A percentile compares a stretch with the other conserved stretches of the same genome.
These are phyloP conservation scores for Phytoseiulus persimilis DNA, from an alignment of 2,888 invertebrate species.

Conservation along the genomic window DNA sequence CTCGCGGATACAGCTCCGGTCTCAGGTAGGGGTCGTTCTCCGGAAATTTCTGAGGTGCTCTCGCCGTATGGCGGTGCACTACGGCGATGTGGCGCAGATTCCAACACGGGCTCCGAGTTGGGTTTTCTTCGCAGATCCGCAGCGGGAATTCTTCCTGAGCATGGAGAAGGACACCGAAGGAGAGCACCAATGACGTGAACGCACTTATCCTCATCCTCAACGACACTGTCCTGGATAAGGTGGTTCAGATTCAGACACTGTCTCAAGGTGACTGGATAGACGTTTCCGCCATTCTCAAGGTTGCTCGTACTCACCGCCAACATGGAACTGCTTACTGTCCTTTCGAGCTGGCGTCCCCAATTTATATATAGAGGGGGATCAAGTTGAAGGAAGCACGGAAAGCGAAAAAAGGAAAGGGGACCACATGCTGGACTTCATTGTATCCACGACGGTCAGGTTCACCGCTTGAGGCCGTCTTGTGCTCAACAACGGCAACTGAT, in stretches of 20 bases:
- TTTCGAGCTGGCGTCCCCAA: background rate
- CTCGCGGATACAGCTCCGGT: background rate
- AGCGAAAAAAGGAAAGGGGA: background rate
- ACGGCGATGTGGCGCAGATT: conserved; percentile 7
- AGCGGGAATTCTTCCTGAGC: background rate
- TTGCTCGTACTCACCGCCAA: background rate
- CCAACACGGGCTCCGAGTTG: background rate
- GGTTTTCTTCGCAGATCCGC: conserved; percentile 20
- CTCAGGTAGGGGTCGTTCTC: conserved; percentile 15
- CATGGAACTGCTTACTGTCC: background rate
- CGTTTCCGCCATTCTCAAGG: background rate
- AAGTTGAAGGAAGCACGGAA: background rate
- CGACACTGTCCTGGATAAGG: background rate
- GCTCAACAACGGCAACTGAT: background rate
- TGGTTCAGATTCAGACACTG: background rate
- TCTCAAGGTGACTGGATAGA: background rate
- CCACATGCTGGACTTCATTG: background rate
- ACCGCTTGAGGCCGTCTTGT: background rate
- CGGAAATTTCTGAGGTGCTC: background rate
- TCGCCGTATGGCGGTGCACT: background rate
- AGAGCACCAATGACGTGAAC: background rate
- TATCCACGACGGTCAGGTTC: background rate
- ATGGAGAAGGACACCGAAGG: background rate
- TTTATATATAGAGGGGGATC: background rate
- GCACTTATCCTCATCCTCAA: background rate